Conservation (phyloP, 1,140 invertebrate genomes). For the Ericerus pela region DNA sequence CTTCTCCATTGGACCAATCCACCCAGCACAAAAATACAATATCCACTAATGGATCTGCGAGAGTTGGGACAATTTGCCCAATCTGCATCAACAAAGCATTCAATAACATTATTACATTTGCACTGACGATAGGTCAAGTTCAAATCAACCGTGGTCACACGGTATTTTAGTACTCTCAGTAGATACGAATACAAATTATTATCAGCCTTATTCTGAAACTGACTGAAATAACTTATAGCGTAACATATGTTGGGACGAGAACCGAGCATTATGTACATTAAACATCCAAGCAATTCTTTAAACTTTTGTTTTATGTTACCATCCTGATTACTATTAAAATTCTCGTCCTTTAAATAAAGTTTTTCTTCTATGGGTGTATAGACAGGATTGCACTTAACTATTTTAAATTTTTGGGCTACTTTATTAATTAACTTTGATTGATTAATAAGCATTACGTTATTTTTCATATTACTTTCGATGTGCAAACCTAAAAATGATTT, state of each 20-base stretch:
- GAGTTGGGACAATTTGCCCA: conserved; percentile 26
- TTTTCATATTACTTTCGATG: no score
- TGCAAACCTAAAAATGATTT: no score
- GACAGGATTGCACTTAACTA: no score
- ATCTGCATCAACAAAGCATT: conserved; percentile 29
- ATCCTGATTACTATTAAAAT: background rate
- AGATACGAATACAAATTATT: background rate
- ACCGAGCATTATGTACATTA: conserved; percentile 30
- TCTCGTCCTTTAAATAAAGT: no score
- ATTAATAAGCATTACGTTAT: no score
- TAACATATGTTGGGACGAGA: conserved; percentile 28
- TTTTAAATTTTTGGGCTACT: no score
- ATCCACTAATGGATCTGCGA: conserved; percentile 25
- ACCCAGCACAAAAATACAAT: conserved; percentile 18
- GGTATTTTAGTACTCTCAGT: background rate
- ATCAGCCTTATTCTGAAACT: background rate
- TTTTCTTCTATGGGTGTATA: no score
- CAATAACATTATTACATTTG: background rate
- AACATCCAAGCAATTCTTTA: conserved; percentile 29
- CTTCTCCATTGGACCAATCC: conserved; percentile 20
- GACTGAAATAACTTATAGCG: conserved; percentile 20
- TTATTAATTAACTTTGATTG: no score
- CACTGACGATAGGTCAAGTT: background rate
- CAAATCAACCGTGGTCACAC: background rate
- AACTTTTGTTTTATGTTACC: no score